These are phyloP conservation scores for Drosophila kepulauana DNA, from an alignment of 1,140 invertebrate genomes.

Conservation along the genomic window DNA sequence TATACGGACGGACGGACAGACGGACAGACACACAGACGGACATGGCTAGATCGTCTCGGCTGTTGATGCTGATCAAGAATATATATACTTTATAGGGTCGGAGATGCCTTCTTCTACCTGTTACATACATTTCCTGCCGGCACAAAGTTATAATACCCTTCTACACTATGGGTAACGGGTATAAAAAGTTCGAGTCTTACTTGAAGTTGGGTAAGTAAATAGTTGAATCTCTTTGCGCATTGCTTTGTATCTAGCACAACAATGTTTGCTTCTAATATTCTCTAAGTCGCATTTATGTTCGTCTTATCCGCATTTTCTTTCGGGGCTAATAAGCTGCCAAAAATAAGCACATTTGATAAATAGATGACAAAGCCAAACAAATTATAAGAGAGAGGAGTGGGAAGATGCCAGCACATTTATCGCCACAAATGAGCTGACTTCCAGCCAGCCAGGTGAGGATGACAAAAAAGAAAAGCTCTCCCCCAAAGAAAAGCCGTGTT, in stretches of 20 bases:
- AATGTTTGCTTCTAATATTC: not conserved
- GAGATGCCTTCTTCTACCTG: too few relatives aligned
- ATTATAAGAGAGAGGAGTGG: conserved; percentile 54
- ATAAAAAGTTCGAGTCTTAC: not conserved
- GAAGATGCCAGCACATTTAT: conserved; percentile 31
- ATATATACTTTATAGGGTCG: too few relatives aligned
- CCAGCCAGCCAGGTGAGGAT: conserved; percentile 48
- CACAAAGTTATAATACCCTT: too few relatives aligned
- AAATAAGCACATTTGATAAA: conserved; percentile 79
- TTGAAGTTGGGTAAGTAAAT: conserved; percentile 2
- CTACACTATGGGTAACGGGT: too few relatives aligned
- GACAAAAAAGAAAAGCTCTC: conserved; percentile 46
- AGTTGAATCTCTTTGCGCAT: not conserved
- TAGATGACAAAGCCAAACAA: conserved; percentile 75
- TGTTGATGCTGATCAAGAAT: not conserved
- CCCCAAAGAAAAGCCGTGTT: conserved; percentile 28
- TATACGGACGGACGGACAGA: too few relatives aligned
- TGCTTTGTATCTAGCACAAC: not conserved
- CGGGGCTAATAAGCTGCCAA: conserved; percentile 75
- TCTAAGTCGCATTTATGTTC: conserved; percentile 22
- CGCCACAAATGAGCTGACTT: conserved; percentile 55
- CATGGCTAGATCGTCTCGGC: too few relatives aligned
- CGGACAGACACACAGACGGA: too few relatives aligned
- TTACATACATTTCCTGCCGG: too few relatives aligned
- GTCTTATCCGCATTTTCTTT: conserved; percentile 57